Percentiles rank a stretch among this genome's conserved stretches.
These are phyloP conservation scores for Cyclura pinguis DNA, from an alignment of 2,797 vertebrate genomes.

Conservation along the genomic window DNA sequence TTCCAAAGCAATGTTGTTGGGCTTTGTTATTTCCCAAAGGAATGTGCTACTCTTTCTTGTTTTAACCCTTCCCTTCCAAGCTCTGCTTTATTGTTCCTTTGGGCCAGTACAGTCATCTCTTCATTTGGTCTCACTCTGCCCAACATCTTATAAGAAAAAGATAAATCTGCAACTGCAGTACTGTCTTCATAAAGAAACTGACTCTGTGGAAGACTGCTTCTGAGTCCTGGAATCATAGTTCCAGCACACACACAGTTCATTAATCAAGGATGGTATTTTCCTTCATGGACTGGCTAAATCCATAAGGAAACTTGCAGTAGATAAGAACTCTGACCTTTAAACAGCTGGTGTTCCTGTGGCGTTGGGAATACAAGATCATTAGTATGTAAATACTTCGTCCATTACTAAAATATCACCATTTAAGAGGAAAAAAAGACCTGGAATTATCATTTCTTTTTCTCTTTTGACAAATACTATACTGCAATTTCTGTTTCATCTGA, in stretches of 20 bases:
- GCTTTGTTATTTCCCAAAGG: no score
- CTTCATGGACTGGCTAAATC: slow-evolving; percentile 46
- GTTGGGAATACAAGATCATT: slow-evolving; percentile 3
- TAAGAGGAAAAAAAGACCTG: slow-evolving; percentile 33
- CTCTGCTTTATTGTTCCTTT: neutral
- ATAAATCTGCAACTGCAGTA: neutral
- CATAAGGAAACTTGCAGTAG: neutral
- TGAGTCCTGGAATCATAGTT: neutral
- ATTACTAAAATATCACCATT: slow-evolving; percentile 28
- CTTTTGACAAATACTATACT: slow-evolving; percentile 66
- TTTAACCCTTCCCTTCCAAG: neutral
- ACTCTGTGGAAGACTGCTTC: neutral
- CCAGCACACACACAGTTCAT: neutral
- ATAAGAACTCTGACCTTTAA: slow-evolving; percentile 4
- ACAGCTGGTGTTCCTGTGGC: neutral
- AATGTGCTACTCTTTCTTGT: no score
- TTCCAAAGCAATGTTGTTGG: neutral
- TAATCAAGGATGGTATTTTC: neutral
- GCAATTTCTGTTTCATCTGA: slow-evolving; percentile 55
- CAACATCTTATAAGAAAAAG: neutral
- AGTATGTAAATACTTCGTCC: slow-evolving; percentile 26
- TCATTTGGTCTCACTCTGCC: neutral
- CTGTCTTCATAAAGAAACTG: neutral
- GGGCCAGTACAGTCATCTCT: neutral
- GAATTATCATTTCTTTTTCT: slow-evolving; percentile 29